Conservation (phyloP, 2,113 vertebrate species). For the Megaceryle maxima region DNA sequence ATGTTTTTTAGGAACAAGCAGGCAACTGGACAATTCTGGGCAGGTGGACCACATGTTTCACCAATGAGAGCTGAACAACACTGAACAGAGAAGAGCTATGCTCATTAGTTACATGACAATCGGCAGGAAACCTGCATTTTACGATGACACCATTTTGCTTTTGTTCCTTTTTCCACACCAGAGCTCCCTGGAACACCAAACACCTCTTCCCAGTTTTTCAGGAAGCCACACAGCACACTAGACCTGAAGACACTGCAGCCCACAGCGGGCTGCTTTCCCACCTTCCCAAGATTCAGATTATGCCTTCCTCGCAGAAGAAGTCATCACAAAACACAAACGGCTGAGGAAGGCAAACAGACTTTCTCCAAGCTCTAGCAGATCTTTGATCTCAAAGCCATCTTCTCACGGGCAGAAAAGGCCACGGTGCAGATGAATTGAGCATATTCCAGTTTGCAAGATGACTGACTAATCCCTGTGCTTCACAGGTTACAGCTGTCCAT, state of each 20-base stretch:
- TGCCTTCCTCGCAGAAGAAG: background rate
- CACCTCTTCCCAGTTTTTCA: background rate
- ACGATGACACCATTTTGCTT: background rate
- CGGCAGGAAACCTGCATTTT: background rate
- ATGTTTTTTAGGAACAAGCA: background rate
- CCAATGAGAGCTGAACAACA: fast-evolving
- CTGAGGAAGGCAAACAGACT: background rate
- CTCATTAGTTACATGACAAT: background rate
- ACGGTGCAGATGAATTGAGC: background rate
- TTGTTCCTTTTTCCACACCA: background rate
- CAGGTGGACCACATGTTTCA: fast-evolving
- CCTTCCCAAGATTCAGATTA: background rate
- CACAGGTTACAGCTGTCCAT: background rate
- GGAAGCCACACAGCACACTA: background rate
- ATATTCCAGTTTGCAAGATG: background rate
- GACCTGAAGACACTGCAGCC: background rate
- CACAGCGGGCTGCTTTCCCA: background rate
- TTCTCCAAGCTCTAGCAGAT: background rate
- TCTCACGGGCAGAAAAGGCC: background rate
- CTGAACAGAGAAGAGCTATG: background rate
- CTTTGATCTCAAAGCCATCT: background rate
- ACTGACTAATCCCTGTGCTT: background rate
- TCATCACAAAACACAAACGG: background rate
- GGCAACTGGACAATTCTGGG: background rate
- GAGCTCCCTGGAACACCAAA: background rate